Percentiles rank a stretch among this genome's conserved stretches.
These are phyloP conservation scores for Enteromius mattozi DNA, from an alignment of 2,797 vertebrate species.

Conservation along the genomic window DNA sequence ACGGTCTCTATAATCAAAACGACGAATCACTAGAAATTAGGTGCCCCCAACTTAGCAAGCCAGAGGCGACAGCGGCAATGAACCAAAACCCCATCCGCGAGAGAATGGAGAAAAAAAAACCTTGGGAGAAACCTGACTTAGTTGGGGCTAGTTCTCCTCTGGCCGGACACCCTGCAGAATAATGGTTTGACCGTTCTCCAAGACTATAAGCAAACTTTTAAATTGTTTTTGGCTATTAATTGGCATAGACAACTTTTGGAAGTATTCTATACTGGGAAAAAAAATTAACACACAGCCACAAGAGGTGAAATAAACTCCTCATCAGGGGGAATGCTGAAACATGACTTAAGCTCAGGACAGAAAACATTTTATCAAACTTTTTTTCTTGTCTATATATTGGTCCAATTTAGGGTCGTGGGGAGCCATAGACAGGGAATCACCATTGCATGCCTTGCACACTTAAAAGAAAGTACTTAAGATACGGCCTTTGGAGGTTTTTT, in stretches of 20 bases:
- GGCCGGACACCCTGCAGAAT: too few species aligned
- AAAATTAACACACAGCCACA: neutral
- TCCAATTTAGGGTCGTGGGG: neutral
- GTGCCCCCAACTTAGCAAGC: too few species aligned
- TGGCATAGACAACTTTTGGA: neutral
- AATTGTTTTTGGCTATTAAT: neutral
- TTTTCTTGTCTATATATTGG: too few species aligned
- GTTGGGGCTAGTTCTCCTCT: too few species aligned
- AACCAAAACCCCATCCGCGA: too few species aligned
- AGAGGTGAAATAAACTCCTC: neutral
- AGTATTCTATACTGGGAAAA: slow-evolving; percentile 1
- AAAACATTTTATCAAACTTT: too few species aligned
- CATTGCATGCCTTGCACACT: neutral
- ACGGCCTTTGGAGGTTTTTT: neutral
- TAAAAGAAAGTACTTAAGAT: neutral
- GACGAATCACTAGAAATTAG: too few species aligned
- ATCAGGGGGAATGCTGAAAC: neutral
- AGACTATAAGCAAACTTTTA: neutral
- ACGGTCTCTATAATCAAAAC: too few species aligned
- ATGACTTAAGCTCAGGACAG: neutral
- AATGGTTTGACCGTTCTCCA: neutral
- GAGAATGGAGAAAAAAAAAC: too few species aligned
- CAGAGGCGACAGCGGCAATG: too few species aligned
- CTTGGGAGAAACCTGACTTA: too few species aligned
- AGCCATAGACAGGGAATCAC: neutral